Evolutionary conservation across 2,888 invertebrate genomes (phyloP).

Genomic region (Pyrgus malvae): DNA sequence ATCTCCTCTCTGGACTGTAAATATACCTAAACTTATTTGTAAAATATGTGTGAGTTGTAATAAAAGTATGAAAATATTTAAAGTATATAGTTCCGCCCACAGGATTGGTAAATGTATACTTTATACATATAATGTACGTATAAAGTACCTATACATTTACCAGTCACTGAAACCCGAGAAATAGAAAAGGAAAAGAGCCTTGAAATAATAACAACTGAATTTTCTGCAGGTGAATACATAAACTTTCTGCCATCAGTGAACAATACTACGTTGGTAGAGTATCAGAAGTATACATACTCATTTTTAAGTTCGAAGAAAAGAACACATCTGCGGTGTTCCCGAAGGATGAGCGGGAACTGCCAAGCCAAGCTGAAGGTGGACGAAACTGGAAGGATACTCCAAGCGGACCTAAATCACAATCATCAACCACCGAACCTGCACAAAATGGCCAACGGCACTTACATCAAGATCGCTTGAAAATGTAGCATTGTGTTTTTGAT

Average conservation of each 20-base stretch:
- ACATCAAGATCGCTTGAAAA: background rate
- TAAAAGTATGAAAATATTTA: too few species aligned
- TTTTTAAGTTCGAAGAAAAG: slow-evolving; percentile 11
- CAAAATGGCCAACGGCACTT: background rate
- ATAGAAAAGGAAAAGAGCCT: too few species aligned
- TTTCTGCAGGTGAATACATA: slow-evolving; percentile 13
- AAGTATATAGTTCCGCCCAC: too few species aligned
- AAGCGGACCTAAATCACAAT: slow-evolving; percentile 5
- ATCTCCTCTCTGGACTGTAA: too few species aligned
- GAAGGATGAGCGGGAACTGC: slow-evolving; percentile 35
- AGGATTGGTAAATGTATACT: too few species aligned
- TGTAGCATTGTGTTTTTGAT: too few species aligned
- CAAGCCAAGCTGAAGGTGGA: slow-evolving; percentile 41
- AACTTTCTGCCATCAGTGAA: slow-evolving; percentile 11
- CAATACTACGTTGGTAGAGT: slow-evolving; percentile 13
- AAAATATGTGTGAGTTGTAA: too few species aligned
- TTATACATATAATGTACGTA: too few species aligned
- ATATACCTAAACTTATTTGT: too few species aligned
- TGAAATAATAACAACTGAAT: too few species aligned
- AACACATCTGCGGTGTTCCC: slow-evolving; percentile 40
- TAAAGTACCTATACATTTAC: too few species aligned
- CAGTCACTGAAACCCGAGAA: too few species aligned
- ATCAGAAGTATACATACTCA: slow-evolving; percentile 18
- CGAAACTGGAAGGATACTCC: slow-evolving; percentile 4
- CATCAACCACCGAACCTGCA: slow-evolving; percentile 10